Evolutionary conservation across 2,113 vertebrate species (phyloP).

Genomic region (Tyto alba): DNA sequence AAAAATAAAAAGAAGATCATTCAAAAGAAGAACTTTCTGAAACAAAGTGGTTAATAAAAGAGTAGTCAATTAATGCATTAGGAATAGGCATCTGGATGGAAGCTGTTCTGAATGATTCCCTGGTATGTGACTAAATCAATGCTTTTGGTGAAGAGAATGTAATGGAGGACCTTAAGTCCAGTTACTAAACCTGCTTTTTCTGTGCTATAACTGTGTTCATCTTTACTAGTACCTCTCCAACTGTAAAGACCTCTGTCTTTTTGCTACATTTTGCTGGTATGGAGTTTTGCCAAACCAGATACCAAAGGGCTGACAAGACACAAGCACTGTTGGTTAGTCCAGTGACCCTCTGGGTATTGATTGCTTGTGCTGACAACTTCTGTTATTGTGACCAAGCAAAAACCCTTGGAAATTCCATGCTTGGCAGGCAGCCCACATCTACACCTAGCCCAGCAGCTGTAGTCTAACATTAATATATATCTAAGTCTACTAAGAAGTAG

Average conservation of each 20-base stretch:
- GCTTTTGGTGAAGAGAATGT: neutral
- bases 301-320: neutral
- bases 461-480: too few relatives aligned
- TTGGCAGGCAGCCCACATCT: too few relatives aligned
- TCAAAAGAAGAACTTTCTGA: neutral
- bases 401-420: too few relatives aligned
- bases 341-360: neutral
- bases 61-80: neutral
- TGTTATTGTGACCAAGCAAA: too few relatives aligned
- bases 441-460: too few relatives aligned
- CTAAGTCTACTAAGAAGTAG: too few relatives aligned
- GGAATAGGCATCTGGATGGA: neutral
- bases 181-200: neutral
- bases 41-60: neutral
- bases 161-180: neutral
- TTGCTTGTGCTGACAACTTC: neutral
- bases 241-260: neutral
- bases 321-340: neutral
- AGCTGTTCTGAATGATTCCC: neutral
- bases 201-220: neutral
- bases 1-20: neutral
- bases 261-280: neutral
- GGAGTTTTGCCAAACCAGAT: conserved; percentile 1
- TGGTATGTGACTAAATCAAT: neutral
- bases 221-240: neutral